Conservation (phyloP, 37 sponge, comb jelly and placozoan species). For the Agelas oroides region DNA sequence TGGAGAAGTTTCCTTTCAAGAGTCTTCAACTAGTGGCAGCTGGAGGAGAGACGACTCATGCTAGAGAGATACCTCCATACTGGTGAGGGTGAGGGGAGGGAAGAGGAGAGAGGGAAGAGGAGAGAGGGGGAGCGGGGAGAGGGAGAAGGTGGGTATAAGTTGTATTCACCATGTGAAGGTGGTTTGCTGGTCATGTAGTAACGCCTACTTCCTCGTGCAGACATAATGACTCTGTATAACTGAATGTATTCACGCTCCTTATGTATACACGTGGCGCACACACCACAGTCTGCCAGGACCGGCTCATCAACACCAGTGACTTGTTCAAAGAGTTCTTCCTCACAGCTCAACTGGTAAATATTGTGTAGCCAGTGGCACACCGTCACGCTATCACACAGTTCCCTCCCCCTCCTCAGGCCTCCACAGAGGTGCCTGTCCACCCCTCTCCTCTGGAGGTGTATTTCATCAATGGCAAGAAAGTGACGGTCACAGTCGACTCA, state of each 20-base stretch:
- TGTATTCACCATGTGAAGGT: background rate
- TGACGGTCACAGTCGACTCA: background rate
- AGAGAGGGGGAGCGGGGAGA: background rate
- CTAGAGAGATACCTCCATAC: slow-evolving; percentile 60
- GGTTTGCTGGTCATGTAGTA: background rate
- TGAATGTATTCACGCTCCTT: no score
- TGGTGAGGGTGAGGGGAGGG: background rate
- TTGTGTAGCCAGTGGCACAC: background rate
- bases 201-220: no score
- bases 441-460: slow-evolving; percentile 39
- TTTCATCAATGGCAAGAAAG: slow-evolving; percentile 62
- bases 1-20: slow-evolving; percentile 61
- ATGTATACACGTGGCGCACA: no score
- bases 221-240: no score
- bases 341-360: slow-evolving; percentile 47
- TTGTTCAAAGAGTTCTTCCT: slow-evolving; percentile 66
- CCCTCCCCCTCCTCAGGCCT: no score
- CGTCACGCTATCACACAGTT: background rate
- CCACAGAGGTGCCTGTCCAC: slow-evolving; percentile 22
- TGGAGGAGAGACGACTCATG: slow-evolving; percentile 26
- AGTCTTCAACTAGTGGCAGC: background rate
- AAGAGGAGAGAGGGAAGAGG: background rate
- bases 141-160: background rate
- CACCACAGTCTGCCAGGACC: slow-evolving; percentile 46
- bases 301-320: slow-evolving; percentile 32